Percentiles rank a stretch among this genome's conserved stretches.
Conservation (phyloP, 1,140 invertebrate species). For the Andricus grossulariae region DNA sequence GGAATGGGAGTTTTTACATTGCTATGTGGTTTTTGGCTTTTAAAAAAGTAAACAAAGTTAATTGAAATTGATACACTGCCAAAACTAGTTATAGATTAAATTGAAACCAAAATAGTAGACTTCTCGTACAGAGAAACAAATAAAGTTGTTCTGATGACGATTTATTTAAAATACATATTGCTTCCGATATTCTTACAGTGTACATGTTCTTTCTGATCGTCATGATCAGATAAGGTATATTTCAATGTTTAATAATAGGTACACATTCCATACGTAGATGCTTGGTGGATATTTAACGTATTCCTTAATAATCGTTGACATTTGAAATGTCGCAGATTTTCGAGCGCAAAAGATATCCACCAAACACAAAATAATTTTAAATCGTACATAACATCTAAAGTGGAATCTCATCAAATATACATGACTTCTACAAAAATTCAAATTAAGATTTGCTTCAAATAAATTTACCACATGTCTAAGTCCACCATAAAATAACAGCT, state of each 20-base stretch:
- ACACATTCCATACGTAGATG: not conserved
- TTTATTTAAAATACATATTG: constrained; percentile 59
- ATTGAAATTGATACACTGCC: too few relatives aligned
- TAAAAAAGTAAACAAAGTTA: too few relatives aligned
- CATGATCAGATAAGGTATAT: not conserved
- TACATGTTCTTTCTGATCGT: constrained; percentile 51
- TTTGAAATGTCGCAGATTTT: not conserved
- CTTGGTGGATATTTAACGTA: not conserved
- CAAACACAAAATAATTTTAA: too few relatives aligned
- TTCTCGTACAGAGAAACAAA: not conserved
- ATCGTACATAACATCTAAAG: too few relatives aligned
- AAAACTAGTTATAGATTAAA: not conserved
- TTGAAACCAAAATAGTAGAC: not conserved
- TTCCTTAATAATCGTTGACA: not conserved
- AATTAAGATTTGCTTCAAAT: not conserved
- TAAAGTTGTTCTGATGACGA: constrained; percentile 36
- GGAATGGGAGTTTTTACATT: too few relatives aligned
- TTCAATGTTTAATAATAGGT: constrained; percentile 10
- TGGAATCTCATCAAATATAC: not conserved
- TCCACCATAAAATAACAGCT: not conserved
- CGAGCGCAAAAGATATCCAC: too few relatives aligned
- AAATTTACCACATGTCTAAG: not conserved
- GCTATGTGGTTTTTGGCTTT: too few relatives aligned
- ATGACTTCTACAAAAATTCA: not conserved
- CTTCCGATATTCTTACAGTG: constrained; percentile 54